Evolutionary conservation across 1,140 invertebrate genomes (phyloP).

Genomic region (Sminthurides bifidus): DNA sequence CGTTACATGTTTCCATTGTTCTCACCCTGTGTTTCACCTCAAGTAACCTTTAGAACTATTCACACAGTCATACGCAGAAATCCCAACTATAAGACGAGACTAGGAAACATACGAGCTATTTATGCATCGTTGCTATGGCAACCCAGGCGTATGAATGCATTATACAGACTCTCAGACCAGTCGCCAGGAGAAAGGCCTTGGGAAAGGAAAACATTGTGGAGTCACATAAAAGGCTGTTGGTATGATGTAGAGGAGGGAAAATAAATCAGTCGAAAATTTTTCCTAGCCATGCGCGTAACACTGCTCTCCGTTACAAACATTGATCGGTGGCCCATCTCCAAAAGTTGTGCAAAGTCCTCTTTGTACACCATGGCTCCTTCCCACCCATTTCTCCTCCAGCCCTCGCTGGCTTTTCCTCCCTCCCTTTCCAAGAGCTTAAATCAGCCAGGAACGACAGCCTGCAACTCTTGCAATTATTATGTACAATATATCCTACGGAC

Average conservation of each 20-base stretch:
- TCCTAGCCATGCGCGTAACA: constrained; percentile 18
- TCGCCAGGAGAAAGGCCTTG: too few relatives aligned
- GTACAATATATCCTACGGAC: too few relatives aligned
- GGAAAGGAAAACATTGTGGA: background rate
- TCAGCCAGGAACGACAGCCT: too few relatives aligned
- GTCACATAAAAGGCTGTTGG: background rate
- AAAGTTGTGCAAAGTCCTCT: too few relatives aligned
- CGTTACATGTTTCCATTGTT: too few relatives aligned
- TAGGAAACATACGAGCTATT: too few relatives aligned
- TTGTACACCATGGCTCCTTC: too few relatives aligned
- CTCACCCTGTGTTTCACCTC: background rate
- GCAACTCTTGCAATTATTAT: too few relatives aligned
- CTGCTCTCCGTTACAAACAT: constrained; percentile 18
- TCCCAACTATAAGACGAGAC: too few relatives aligned
- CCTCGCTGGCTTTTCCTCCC: too few relatives aligned
- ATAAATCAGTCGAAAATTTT: constrained; percentile 30
- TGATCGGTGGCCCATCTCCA: constrained; percentile 28
- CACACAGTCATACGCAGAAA: background rate
- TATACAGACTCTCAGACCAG: constrained; percentile 1
- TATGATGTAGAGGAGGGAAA: constrained; percentile 19
- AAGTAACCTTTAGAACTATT: background rate
- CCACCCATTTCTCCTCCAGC: too few relatives aligned
- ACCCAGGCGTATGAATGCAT: background rate
- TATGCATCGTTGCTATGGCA: constrained; percentile 4
- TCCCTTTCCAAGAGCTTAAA: too few relatives aligned